Conservation (phyloP, 2,797 vertebrate genomes). For the Enteromius treurensis region DNA sequence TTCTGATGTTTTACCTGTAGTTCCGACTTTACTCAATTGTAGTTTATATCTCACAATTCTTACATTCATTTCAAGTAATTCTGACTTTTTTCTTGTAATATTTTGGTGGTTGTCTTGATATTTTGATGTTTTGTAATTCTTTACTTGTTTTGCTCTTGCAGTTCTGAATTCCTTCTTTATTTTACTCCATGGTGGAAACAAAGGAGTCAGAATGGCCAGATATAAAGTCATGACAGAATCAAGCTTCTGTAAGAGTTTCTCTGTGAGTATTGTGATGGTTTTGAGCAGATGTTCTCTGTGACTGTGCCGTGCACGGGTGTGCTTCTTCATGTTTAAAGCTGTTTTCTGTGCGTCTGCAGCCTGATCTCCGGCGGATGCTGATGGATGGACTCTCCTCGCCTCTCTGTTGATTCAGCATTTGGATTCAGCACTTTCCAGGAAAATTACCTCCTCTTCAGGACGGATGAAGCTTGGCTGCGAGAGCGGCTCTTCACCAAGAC, state of each 20-base stretch:
- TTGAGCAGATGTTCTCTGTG: background rate
- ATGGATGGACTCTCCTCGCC: conserved; percentile 19
- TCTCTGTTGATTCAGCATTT: conserved; percentile 45
- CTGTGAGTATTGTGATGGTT: background rate
- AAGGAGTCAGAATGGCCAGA: too few relatives aligned
- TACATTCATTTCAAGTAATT: too few relatives aligned
- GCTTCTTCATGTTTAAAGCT: background rate
- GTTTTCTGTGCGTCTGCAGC: background rate
- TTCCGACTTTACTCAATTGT: too few relatives aligned
- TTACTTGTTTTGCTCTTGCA: background rate
- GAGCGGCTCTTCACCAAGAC: background rate
- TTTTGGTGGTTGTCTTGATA: background rate
- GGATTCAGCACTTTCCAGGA: conserved; percentile 48
- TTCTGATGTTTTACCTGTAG: too few relatives aligned
- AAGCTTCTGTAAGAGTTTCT: background rate
- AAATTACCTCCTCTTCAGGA: conserved; percentile 25
- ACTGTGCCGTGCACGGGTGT: background rate
- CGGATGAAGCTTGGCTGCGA: background rate
- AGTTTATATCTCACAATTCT: too few relatives aligned
- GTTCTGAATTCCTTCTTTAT: background rate
- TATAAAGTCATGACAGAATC: background rate
- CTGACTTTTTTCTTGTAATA: too few relatives aligned
- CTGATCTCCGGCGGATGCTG: background rate
- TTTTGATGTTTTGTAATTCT: background rate
- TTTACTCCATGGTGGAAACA: too few relatives aligned